Percentiles rank a stretch among this genome's conserved stretches.
phyloP scores from a whole-genome alignment of 2,888 invertebrate genomes.

The Chalcosyrphus nemorum region DNA sequence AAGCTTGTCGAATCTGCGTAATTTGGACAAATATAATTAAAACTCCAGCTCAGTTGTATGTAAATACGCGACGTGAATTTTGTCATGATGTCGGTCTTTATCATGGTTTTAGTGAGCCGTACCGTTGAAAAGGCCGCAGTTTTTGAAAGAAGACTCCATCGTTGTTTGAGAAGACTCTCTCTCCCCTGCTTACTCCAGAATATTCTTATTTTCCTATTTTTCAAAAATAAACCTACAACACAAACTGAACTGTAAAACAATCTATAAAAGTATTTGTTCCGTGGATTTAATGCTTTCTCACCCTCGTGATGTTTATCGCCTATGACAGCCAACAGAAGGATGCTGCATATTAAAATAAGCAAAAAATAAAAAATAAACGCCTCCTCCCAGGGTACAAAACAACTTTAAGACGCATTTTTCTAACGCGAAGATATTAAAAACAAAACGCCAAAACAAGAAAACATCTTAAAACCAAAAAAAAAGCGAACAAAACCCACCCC shows the following conservation, averaged over 20 bases:
- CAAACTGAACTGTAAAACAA: background rate
- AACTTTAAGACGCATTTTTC: slow-evolving; percentile 17
- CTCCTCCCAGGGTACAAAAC: background rate
- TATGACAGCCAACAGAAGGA: slow-evolving; percentile 16
- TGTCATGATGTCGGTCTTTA: too few species aligned
- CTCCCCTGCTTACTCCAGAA: background rate
- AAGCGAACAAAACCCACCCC: slow-evolving; percentile 40
- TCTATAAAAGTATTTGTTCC: background rate
- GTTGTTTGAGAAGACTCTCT: too few species aligned
- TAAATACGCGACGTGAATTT: too few species aligned
- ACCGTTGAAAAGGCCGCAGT: too few species aligned
- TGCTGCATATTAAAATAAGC: slow-evolving; percentile 13
- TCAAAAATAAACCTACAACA: background rate
- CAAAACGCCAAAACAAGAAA: slow-evolving; percentile 35
- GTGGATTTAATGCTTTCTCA: slow-evolving; percentile 10
- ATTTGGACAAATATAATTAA: too few species aligned
- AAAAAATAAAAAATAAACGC: background rate
- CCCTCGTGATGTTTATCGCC: slow-evolving; percentile 29
- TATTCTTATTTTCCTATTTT: background rate
- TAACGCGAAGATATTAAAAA: slow-evolving; percentile 44
- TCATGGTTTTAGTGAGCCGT: too few species aligned
- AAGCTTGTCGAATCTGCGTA: too few species aligned
- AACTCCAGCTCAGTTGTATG: too few species aligned
- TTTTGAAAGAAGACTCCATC: too few species aligned
- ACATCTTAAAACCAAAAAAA: slow-evolving; percentile 39